These are phyloP conservation scores for Mergus octosetaceus DNA, from an alignment of 2,797 vertebrate species.

Conservation along the genomic window DNA sequence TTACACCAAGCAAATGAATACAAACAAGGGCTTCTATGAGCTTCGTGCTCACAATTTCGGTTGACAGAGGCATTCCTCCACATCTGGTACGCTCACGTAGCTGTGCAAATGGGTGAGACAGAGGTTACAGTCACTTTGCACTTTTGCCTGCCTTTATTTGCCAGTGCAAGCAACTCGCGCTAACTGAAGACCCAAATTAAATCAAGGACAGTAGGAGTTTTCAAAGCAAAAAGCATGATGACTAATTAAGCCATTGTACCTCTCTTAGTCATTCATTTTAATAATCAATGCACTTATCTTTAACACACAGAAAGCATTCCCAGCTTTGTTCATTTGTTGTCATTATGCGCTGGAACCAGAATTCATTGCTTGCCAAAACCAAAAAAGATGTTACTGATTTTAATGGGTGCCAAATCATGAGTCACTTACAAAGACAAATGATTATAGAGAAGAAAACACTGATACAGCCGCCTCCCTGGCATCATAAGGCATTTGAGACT, in stretches of 20 bases:
- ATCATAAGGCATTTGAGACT: neutral
- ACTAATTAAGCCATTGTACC: neutral
- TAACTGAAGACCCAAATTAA: neutral
- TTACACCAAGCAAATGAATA: neutral
- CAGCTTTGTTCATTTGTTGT: neutral
- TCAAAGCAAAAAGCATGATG: neutral
- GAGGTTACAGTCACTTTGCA: accelerated
- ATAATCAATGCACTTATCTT: neutral
- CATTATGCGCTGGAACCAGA: neutral
- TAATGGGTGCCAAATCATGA: neutral
- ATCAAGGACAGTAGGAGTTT: neutral
- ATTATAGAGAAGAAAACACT: neutral
- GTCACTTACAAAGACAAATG: neutral
- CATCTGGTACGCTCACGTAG: neutral
- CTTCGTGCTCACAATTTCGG: neutral
- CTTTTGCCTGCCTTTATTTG: neutral
- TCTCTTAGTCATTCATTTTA: neutral
- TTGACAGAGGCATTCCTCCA: neutral
- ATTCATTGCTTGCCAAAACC: neutral
- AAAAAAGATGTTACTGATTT: neutral
- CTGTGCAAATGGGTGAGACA: neutral
- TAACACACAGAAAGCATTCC: neutral
- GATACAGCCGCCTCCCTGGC: neutral
- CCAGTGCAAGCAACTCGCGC: neutral
- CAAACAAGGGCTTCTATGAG: neutral